Conservation (phyloP, 2,113 vertebrate species). For the Aythya baeri region DNA sequence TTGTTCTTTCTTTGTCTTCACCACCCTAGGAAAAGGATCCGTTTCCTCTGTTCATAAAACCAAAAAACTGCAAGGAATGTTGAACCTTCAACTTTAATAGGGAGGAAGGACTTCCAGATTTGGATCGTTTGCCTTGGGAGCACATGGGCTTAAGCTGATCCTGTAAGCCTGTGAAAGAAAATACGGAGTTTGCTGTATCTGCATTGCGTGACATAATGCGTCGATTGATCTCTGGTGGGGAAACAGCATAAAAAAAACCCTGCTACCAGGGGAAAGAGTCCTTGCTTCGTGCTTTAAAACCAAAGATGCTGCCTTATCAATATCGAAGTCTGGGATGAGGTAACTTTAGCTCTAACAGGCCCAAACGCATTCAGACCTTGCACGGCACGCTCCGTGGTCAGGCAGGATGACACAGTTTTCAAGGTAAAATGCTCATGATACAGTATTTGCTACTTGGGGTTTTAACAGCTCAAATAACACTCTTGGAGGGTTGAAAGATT, state of each 20-base stretch:
- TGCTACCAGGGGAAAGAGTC: background rate
- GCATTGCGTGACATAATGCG: background rate
- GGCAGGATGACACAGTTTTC: background rate
- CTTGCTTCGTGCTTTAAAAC: background rate
- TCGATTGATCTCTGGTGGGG: background rate
- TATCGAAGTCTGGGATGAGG: background rate
- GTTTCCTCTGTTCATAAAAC: conserved; percentile 41
- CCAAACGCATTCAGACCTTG: background rate
- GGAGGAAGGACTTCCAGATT: conserved; percentile 14
- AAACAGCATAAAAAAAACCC: background rate
- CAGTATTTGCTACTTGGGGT: conserved; percentile 15
- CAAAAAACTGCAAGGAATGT: conserved; percentile 9
- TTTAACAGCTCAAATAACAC: conserved; percentile 29
- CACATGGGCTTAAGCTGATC: background rate
- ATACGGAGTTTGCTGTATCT: background rate
- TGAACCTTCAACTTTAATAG: conserved; percentile 21
- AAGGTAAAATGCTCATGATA: conserved; percentile 17
- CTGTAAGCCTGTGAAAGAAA: background rate
- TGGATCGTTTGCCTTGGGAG: conserved; percentile 10
- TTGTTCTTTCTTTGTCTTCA: conserved; percentile 47
- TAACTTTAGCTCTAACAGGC: background rate
- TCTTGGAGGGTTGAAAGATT: conserved; percentile 55
- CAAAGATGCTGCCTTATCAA: background rate
- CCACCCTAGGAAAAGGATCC: conserved; percentile 24
- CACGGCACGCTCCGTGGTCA: background rate